Base-by-base conservation (phyloP, 2,113 vertebrate species). In the Morone chrysops region DNA sequence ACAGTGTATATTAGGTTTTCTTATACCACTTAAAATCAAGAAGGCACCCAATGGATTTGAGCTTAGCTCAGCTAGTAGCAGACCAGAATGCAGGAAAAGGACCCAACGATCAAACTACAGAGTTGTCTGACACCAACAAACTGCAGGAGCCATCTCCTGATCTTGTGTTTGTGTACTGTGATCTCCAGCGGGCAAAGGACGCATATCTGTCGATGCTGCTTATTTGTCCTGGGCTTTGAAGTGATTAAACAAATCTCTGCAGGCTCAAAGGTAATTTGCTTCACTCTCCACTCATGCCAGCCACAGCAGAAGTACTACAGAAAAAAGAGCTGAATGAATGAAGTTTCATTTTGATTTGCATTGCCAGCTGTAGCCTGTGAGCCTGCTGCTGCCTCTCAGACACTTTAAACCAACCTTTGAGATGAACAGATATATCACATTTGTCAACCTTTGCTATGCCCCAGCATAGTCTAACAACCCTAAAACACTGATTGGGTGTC, bases 211-310 rank as follows among this genome's bases (percentile, higher is more conserved):
- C 22, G 4, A 75, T 61, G 50, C 47, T 45, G n/a, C 25, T 82
- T 70, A 75, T 85, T 88, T 83, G 79, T 83, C 78, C 75, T 25
- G 75, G 53, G 80, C 82, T 83, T 81, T 78, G 61, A 81, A 53
- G 57, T 83, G 78, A 85, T 89, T 81, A 54, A 59, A 85, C 16
- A 70, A 61, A 78, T 41, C 75, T 81, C 67, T 54, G 71, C 45
- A n/a, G 79, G 61, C 74, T 63, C 71, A 14, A 48, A 82, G 56
- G 66, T 83, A 67, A 88, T 87, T 89, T 73, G 51, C 20, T 80
- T 66, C 43, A 41, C 31, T 83, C 78, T 63, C 36, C 36, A 25
- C 45, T 70, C 57, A 0, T 16, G 31, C 70, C 41, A 20, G 13
- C 56, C 62, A 53, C 53, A 70, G 81, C 40, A 22, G 63, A 43